phyloP scores from a whole-genome alignment of 1,140 invertebrate genomes.

The Nomia melanderi region DNA sequence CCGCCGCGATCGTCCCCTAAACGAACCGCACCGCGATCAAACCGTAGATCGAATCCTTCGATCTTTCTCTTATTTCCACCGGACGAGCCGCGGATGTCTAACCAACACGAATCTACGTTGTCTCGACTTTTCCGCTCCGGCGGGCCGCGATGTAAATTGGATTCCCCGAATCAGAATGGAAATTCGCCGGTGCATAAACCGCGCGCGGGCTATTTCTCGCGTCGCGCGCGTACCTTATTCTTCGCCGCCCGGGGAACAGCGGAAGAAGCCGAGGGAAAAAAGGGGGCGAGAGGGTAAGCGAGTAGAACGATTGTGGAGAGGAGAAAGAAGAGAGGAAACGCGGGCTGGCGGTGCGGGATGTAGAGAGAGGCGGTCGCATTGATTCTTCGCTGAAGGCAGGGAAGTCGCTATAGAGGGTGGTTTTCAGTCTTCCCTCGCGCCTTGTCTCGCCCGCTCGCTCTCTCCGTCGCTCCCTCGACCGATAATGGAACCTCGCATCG shows the following conservation, averaged over 20 bases:
- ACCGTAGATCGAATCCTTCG: no score
- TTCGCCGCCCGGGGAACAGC: neutral
- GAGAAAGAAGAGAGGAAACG: neutral
- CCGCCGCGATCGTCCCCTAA: slow-evolving; percentile 10
- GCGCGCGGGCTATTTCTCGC: slow-evolving; percentile 24
- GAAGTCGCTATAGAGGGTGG: slow-evolving; percentile 29
- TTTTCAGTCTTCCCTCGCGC: slow-evolving; percentile 40
- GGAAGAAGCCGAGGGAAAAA: no score
- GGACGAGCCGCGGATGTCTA: slow-evolving; percentile 21
- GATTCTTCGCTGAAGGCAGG: slow-evolving; percentile 64
- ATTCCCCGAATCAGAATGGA: slow-evolving; percentile 56
- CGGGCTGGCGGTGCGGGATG: slow-evolving; percentile 27
- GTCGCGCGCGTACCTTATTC: slow-evolving; percentile 24
- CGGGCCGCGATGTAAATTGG: slow-evolving; percentile 49
- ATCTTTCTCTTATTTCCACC: slow-evolving; percentile 13
- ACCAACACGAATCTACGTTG: slow-evolving; percentile 25
- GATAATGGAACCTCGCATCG: slow-evolving; percentile 67
- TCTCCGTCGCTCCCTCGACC: slow-evolving; percentile 16
- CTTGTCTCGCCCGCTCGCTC: slow-evolving; percentile 32
- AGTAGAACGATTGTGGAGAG: neutral
- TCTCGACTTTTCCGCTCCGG: slow-evolving; percentile 41
- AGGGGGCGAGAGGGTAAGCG: neutral
- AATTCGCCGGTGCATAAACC: slow-evolving; percentile 50
- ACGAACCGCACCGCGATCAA: neutral
- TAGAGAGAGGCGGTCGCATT: slow-evolving; percentile 53